Evolutionary conservation across 2,888 invertebrate genomes (phyloP).

Genomic region (Oscheius sp.): DNA sequence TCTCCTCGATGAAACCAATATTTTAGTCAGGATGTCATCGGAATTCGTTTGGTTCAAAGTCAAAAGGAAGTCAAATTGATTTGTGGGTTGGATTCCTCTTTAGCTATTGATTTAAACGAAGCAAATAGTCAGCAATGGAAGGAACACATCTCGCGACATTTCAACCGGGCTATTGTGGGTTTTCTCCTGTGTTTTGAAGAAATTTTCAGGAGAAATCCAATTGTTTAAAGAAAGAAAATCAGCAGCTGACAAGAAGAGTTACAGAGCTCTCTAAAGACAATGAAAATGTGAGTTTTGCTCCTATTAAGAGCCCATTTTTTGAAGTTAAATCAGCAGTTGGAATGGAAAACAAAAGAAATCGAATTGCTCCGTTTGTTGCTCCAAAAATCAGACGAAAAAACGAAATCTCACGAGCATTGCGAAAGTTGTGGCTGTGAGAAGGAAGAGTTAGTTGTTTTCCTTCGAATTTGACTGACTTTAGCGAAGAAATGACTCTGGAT

Average conservation of each 20-base stretch:
- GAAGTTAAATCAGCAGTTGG: background rate
- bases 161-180: background rate
- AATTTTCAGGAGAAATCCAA: background rate
- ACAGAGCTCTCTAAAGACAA: constrained; percentile 5
- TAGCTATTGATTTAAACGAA: background rate
- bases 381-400: background rate
- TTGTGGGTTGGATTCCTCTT: background rate
- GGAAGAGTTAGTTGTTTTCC: background rate
- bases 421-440: background rate
- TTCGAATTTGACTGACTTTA: background rate
- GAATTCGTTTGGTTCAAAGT: background rate
- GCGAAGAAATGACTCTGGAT: background rate
- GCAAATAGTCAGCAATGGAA: background rate
- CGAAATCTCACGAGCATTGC: background rate
- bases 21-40: constrained; percentile 12
- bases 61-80: background rate
- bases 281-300: background rate
- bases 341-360: background rate
- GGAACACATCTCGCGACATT: background rate
- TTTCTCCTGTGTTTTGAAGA: background rate
- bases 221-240: background rate
- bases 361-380: constrained; percentile 14
- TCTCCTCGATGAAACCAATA: background rate
- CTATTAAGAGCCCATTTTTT: background rate
- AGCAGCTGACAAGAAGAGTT: background rate